Base-by-base conservation (phyloP, 2,113 vertebrate species). In the Apeltes quadracus region DNA sequence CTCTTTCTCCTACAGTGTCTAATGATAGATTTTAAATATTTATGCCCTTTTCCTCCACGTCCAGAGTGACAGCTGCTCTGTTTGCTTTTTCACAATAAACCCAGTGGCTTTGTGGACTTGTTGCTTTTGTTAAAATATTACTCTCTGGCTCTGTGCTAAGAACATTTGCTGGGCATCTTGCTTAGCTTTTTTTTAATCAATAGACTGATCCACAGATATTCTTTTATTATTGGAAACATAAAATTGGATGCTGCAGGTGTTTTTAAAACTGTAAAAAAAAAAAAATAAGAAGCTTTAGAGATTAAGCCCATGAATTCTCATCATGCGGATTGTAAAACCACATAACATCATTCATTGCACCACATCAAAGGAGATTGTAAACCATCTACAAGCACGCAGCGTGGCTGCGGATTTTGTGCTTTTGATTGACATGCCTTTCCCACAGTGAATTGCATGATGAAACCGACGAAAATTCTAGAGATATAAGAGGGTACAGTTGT, bases 1-100 rank as follows among this genome's bases (percentile, higher is more conserved):
- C 90, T 70, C 73, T 82, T 78, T 80, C 77, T 86, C 73, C 75
- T 64, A 72, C 77, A 77, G 74, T 66, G 66, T 83, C 80, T 87
- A 85, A 91, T 88, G 88, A 87, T 84, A 87, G 82, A 82, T 80
- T 74, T 91, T 78, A 86, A 87, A 87, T 90, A 91, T 89, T 88
- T 76, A 81, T 87, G 75, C 75, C 69, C 58, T 69, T 72, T 79
- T 76, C 68, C 73, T 73, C 53, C 75, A 76, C 75, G 64, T 84
- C 56, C 39, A 76, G 59, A 81, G 34, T 68, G 51, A 68, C 50
- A 61, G 41, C 23, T 25, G 61, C 36, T 50, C 36, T 1, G 25
- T 59, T n/a, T 78, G 61, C 51, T 76, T 69, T 84, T 54, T 74
- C 55, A 39, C 14, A 0, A 55, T 68, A 75, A 79, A 79, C 54